These are phyloP conservation scores for Girardinichthys multiradiatus DNA, from an alignment of 2,113 vertebrate species.

Conservation along the genomic window DNA sequence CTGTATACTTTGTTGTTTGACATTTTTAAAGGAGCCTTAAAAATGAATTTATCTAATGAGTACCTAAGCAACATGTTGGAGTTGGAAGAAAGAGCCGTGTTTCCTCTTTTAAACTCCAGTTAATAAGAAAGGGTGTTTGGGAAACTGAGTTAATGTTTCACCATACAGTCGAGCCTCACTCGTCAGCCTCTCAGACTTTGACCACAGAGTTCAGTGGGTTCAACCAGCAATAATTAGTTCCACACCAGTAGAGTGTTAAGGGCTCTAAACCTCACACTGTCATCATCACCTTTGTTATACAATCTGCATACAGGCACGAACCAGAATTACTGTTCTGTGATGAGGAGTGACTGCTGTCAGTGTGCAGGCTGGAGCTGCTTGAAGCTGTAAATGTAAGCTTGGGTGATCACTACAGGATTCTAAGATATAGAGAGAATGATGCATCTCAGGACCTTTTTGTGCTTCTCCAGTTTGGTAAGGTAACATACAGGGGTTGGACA, in stretches of 20 bases:
- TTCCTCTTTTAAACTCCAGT: neutral
- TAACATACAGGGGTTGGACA: too few relatives aligned
- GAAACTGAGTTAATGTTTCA: constrained; percentile 66
- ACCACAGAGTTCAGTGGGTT: constrained; percentile 51
- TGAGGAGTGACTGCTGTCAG: constrained; percentile 8
- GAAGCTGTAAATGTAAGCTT: too few relatives aligned
- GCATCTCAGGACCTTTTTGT: too few relatives aligned
- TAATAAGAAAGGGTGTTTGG: neutral
- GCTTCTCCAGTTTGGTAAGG: too few relatives aligned
- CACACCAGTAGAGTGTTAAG: constrained; percentile 39
- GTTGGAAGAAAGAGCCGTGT: neutral
- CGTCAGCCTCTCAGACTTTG: constrained; percentile 65
- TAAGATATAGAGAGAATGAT: too few relatives aligned
- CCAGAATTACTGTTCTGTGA: constrained; percentile 19
- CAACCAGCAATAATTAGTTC: constrained; percentile 48
- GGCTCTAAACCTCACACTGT: neutral
- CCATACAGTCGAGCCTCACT: constrained; percentile 32
- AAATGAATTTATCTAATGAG: neutral
- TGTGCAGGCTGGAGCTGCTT: neutral
- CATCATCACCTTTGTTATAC: neutral
- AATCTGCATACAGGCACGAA: constrained; percentile 43
- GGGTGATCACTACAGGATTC: too few relatives aligned
- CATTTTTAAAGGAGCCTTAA: neutral
- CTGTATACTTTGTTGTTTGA: neutral
- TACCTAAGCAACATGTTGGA: neutral